Base-by-base conservation (phyloP, 2,113 vertebrate species). In the Anas platyrhynchos region DNA sequence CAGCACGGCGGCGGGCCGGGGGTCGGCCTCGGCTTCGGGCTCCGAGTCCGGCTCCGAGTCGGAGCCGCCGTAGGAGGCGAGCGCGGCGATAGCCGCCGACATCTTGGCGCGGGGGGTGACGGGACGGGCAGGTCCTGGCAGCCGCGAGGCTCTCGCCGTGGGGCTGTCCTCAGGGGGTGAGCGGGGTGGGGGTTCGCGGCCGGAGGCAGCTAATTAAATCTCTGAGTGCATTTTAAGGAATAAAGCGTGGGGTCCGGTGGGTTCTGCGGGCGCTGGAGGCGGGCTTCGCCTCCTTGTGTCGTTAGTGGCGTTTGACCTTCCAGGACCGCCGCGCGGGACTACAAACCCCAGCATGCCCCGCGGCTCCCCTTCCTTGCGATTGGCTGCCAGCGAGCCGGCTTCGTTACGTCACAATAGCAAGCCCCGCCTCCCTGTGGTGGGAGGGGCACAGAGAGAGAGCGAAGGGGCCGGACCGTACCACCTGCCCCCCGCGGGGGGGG, bases 1-100 rank as follows among this genome's bases (percentile, higher is more conserved):
- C 46, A 48, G 46, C 46, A 48, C 46, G 46, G 46, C 46, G 20
- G 46, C 46, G 46, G 46, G 46, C 46, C 46, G 46, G 46, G 46
- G 46, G 46, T 11, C 46, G 46, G 46, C 46, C 46, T 98, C 98
- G 2, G 95, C 92, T 65, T 99, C 99, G 22, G 98, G 98, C 79
- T 99, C 99, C 1, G 99, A 98, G 67, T 98, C 98, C 3, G 98
- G 97, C 32, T 99, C 99, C 1, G 99, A 99, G 71, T 98, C 99
- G 65, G 98, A 99, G 62, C 98, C 98, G 3, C 98, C 98, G 76
- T 99, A 99, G 1, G 99, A 99, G 16, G 98, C 99, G 89, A 99
- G 98, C 81, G 98, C 98, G 55, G 98, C 55, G 26, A 98, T 97
- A 22, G 98, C 97, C 85, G 98, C 98, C 97, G 99, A 98, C 99